Evolutionary conservation across 2,888 invertebrate species (phyloP).

Genomic region (Volucella inflata): DNA sequence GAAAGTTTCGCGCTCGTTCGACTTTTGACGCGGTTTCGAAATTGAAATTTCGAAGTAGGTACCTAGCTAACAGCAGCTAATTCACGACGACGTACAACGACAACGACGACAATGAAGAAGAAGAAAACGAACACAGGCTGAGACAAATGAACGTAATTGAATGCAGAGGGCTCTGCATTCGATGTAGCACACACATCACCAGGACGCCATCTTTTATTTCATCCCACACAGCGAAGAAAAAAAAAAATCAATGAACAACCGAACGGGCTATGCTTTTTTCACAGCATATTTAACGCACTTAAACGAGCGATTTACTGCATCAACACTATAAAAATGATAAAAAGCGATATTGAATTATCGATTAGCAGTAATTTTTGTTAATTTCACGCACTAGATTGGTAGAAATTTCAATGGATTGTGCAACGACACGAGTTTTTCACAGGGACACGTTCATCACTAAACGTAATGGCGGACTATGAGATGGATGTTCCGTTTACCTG

Average conservation of each 20-base stretch:
- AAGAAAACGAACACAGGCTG: constrained; percentile 46
- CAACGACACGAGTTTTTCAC: constrained; percentile 82
- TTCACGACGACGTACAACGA: constrained; percentile 22
- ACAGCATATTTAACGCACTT: constrained; percentile 81
- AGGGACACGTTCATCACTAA: constrained; percentile 84
- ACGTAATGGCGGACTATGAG: constrained; percentile 81
- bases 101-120: not conserved
- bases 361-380: constrained; percentile 80
- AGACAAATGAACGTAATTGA: constrained; percentile 73
- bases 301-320: constrained; percentile 77
- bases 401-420: constrained; percentile 81
- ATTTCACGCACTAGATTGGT: constrained; percentile 78
- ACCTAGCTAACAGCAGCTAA: constrained; percentile 54
- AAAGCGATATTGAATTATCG: constrained; percentile 78
- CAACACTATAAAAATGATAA: constrained; percentile 78
- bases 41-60: too few relatives aligned
- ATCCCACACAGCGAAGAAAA: constrained; percentile 65
- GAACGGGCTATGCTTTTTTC: constrained; percentile 80
- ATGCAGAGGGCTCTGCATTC: constrained; percentile 76
- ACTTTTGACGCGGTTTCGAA: constrained; percentile 36
- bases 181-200: constrained; percentile 76
- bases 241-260: constrained; percentile 74
- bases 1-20: constrained; percentile 70
- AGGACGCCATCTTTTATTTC: constrained; percentile 74
- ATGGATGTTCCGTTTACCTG: constrained; percentile 75